Conservation (phyloP, 2,113 vertebrate genomes). For the Xenotilapia flavipinnis region DNA sequence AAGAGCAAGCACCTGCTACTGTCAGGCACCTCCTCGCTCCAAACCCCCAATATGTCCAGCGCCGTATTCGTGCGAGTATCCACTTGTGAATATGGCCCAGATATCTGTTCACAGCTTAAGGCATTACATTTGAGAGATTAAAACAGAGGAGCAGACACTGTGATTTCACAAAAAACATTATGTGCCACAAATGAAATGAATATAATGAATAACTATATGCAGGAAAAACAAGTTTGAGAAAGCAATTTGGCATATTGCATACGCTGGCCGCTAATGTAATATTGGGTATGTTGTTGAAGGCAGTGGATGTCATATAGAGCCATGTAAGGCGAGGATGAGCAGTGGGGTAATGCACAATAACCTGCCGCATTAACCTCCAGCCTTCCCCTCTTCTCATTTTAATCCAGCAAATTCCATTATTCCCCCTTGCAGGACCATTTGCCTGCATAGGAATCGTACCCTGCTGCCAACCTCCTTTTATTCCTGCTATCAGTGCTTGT, state of each 20-base stretch:
- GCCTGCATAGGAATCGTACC: slow-evolving; percentile 39
- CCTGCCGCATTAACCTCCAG: slow-evolving; percentile 64
- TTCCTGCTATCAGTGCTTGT: slow-evolving; percentile 16
- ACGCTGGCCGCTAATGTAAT: slow-evolving; percentile 59
- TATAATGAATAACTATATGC: slow-evolving; percentile 37
- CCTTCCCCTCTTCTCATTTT: slow-evolving; percentile 32
- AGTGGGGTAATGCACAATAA: slow-evolving; percentile 66
- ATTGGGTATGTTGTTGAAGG: slow-evolving; percentile 53
- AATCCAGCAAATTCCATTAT: slow-evolving; percentile 73
- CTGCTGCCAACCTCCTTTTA: slow-evolving; percentile 31
- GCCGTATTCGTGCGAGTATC: neutral
- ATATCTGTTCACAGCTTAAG: slow-evolving; percentile 58
- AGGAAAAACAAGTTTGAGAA: slow-evolving; percentile 35
- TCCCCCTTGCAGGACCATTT: slow-evolving; percentile 55
- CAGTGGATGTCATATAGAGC: slow-evolving; percentile 50
- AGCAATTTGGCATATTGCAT: slow-evolving; percentile 71
- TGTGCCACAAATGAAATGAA: slow-evolving; percentile 50
- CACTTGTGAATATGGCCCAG: slow-evolving; percentile 51
- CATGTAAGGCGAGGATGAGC: slow-evolving; percentile 60
- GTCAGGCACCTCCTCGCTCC: slow-evolving; percentile 21
- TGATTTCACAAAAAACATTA: slow-evolving; percentile 31
- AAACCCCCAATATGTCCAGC: slow-evolving; percentile 45
- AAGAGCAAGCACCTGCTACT: slow-evolving; percentile 11
- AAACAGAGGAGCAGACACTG: slow-evolving; percentile 50
- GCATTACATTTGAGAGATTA: slow-evolving; percentile 60